Evolutionary conservation across 2,797 vertebrate genomes (phyloP).

Genomic region (Aselliscus stoliczkanus): DNA sequence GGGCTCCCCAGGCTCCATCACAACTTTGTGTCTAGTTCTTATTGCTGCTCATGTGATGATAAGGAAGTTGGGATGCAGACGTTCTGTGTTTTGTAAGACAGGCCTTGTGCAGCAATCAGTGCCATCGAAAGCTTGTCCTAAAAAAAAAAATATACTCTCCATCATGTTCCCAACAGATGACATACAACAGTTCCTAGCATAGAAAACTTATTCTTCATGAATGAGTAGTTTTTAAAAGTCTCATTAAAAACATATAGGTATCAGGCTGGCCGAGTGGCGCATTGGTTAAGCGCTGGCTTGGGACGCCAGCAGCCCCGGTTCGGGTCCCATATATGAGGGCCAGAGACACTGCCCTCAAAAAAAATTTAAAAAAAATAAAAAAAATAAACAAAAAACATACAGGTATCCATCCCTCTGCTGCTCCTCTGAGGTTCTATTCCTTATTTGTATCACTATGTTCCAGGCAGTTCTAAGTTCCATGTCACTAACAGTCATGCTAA

Average conservation of each 20-base stretch:
- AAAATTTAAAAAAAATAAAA: too few relatives aligned
- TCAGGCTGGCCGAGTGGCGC: too few relatives aligned
- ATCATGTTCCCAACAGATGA: slow-evolving; percentile 6
- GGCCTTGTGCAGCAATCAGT: slow-evolving; percentile 21
- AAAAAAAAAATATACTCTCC: not conserved
- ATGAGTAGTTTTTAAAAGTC: not conserved
- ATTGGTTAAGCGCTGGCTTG: too few relatives aligned
- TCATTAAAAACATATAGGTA: slow-evolving; percentile 7
- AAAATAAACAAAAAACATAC: too few relatives aligned
- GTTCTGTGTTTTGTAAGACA: not conserved
- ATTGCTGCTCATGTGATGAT: not conserved
- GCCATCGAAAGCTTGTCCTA: not conserved
- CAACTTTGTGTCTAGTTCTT: slow-evolving; percentile 39
- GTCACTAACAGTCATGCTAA: not conserved
- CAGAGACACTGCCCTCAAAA: too few relatives aligned
- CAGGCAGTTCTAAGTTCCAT: not conserved
- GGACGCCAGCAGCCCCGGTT: too few relatives aligned
- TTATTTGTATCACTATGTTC: not conserved
- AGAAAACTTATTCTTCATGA: not conserved
- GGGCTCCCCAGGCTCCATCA: slow-evolving; percentile 66
- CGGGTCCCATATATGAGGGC: too few relatives aligned
- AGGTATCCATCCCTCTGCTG: too few relatives aligned
- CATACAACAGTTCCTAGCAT: not conserved
- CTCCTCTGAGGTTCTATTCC: not conserved
- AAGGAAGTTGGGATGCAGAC: not conserved